Percentiles rank a stretch among this genome's conserved stretches.
These are phyloP conservation scores for Megaceryle torquata DNA, from an alignment of 2,113 vertebrate genomes.

Conservation along the genomic window DNA sequence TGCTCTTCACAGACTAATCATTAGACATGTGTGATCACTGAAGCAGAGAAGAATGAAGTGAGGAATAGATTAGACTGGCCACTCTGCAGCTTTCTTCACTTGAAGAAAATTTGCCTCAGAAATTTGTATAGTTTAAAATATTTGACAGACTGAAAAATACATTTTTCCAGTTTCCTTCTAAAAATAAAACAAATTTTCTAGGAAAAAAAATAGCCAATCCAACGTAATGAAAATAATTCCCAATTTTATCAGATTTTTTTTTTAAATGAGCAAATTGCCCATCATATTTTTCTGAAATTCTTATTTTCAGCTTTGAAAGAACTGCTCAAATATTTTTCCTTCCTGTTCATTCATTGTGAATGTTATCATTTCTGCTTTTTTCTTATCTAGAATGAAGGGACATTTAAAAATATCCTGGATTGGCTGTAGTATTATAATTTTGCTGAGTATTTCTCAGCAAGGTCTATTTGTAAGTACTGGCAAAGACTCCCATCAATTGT, in stretches of 20 bases:
- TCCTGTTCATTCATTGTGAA: not conserved
- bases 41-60: slow-evolving; percentile 57
- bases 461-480: not conserved
- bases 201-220: not conserved
- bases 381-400: not conserved
- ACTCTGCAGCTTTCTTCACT: not conserved
- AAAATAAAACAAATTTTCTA: not conserved
- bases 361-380: not conserved
- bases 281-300: not conserved
- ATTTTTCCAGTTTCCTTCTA: not conserved
- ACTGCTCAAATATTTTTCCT: not conserved
- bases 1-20: not conserved
- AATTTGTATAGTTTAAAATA: not conserved
- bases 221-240: not conserved
- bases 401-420: not conserved
- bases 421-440: not conserved
- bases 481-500: not conserved
- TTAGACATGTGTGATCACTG: not conserved
- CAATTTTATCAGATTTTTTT: not conserved
- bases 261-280: not conserved
- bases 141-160: not conserved
- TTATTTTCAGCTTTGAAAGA: not conserved
- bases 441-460: not conserved
- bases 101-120: not conserved
- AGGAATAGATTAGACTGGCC: slow-evolving; percentile 38